Evolutionary conservation across 1,140 invertebrate genomes (phyloP).

Genomic region (Sitobion miscanthi): DNA sequence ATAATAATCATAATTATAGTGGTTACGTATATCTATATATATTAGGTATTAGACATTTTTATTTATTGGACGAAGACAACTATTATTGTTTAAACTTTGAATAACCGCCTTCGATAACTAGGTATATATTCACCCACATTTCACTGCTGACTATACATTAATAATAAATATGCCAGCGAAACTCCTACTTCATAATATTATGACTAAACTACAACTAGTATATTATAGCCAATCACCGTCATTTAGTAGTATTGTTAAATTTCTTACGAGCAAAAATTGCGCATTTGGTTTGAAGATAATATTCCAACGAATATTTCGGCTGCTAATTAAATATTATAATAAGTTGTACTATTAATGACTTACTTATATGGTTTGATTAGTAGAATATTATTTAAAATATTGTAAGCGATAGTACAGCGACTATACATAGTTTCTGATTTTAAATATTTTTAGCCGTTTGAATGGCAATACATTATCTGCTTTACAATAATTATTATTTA

Average conservation of each 20-base stretch:
- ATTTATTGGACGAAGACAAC: background rate
- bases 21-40: background rate
- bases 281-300: background rate
- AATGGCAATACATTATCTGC: background rate
- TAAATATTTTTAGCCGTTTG: background rate
- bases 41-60: background rate
- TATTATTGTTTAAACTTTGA: background rate
- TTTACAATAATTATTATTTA: background rate
- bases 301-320: background rate
- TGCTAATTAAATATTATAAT: background rate
- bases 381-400: background rate
- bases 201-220: background rate
- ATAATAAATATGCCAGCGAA: background rate
- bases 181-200: constrained; percentile 30
- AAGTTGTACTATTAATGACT: background rate
- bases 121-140: constrained; percentile 12
- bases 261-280: background rate
- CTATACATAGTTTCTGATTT: background rate
- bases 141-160: background rate
- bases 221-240: background rate
- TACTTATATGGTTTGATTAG: background rate
- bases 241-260: background rate
- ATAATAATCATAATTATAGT: constrained; percentile 12
- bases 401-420: too few species aligned
- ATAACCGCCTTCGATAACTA: background rate